Percentiles rank a stretch among this genome's conserved stretches.
Evolutionary conservation across 2,888 invertebrate species (phyloP).

Genomic region (Coleophora flavipennella): DNA sequence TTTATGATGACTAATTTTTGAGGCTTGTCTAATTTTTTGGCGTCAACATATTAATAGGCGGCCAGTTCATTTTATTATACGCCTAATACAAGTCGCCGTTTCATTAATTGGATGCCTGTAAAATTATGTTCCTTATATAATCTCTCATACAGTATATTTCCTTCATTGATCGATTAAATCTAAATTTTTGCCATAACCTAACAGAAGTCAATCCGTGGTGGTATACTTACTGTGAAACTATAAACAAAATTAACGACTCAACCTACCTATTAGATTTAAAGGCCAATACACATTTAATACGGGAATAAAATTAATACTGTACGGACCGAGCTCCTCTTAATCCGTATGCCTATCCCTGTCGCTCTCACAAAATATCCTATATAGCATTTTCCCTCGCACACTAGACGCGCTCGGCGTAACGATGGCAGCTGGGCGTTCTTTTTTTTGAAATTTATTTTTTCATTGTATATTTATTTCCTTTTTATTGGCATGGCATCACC

Average conservation of each 20-base stretch:
- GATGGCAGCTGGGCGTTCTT: slow-evolving; percentile 62
- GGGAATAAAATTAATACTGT: slow-evolving; percentile 58
- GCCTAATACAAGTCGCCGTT: too few relatives aligned
- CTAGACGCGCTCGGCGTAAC: slow-evolving; percentile 45
- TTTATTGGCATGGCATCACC: slow-evolving; percentile 43
- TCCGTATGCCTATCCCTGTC: slow-evolving; percentile 41
- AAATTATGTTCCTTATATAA: too few relatives aligned
- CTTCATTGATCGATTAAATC: too few relatives aligned
- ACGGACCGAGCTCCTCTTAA: slow-evolving; percentile 43
- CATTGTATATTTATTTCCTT: slow-evolving; percentile 44
- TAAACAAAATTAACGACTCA: slow-evolving; percentile 44
- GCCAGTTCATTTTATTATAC: too few relatives aligned
- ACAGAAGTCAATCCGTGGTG: background rate
- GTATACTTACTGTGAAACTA: slow-evolving; percentile 27
- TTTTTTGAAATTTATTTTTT: slow-evolving; percentile 44
- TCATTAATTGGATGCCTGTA: too few relatives aligned
- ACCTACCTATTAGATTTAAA: slow-evolving; percentile 46
- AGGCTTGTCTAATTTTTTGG: too few relatives aligned
- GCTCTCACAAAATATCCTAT: slow-evolving; percentile 16
- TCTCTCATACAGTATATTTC: too few relatives aligned
- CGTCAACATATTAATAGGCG: too few relatives aligned
- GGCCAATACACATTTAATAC: slow-evolving; percentile 49
- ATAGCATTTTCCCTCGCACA: slow-evolving; percentile 31
- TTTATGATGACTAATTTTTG: too few relatives aligned
- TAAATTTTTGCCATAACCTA: background rate